Conservation (phyloP, 2,797 vertebrate species). For the Pyrocephalus nanus region DNA sequence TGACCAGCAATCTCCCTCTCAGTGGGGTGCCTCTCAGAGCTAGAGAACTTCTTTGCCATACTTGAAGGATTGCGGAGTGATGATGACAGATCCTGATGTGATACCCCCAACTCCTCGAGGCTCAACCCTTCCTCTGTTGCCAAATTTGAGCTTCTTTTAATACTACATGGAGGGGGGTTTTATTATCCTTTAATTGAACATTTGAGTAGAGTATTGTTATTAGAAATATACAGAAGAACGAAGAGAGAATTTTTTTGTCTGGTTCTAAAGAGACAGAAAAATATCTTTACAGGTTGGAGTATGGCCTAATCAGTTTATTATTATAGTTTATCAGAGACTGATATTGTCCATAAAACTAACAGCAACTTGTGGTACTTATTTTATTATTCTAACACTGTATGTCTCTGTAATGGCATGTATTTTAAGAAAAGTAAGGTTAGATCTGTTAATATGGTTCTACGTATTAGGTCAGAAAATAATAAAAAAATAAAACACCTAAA, state of each 20-base stretch:
- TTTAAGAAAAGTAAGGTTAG: background rate
- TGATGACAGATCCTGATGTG: background rate
- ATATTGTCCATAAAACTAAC: background rate
- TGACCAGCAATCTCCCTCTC: background rate
- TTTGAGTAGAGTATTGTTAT: background rate
- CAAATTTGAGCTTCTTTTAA: background rate
- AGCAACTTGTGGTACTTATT: background rate
- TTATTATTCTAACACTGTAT: background rate
- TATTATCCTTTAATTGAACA: background rate
- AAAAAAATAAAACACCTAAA: background rate
- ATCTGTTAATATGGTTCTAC: background rate
- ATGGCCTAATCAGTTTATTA: background rate
- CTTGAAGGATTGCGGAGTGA: background rate
- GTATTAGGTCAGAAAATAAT: background rate
- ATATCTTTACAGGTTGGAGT: background rate
- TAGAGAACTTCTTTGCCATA: background rate
- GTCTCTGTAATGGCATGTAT: background rate
- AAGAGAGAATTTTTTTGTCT: background rate
- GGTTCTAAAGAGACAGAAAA: background rate
- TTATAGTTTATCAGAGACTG: background rate
- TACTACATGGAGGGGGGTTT: background rate
- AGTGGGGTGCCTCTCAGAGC: background rate
- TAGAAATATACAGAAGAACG: background rate
- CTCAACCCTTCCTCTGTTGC: background rate
- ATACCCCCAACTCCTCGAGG: fast-evolving